Conservation (phyloP, 2,888 invertebrate genomes). For the Macrosoma leucophasiata region DNA sequence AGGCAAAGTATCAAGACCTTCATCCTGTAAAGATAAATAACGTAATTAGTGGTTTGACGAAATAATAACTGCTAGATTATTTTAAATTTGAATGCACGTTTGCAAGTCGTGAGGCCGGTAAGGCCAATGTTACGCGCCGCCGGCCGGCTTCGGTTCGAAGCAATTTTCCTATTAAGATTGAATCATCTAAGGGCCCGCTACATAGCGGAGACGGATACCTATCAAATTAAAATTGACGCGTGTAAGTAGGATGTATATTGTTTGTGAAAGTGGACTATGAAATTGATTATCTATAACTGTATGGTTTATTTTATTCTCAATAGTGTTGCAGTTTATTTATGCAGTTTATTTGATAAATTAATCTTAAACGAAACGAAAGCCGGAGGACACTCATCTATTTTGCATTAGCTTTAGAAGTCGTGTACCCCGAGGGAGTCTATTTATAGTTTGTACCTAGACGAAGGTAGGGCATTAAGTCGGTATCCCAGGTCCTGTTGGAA, state of each 20-base stretch:
- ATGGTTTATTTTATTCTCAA: too few species aligned
- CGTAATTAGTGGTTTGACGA: conserved; percentile 44
- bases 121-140: conserved; percentile 71
- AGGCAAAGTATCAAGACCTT: conserved; percentile 78
- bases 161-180: conserved; percentile 70
- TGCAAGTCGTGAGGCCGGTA: conserved; percentile 59
- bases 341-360: too few species aligned
- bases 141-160: conserved; percentile 45
- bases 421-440: conserved; percentile 47
- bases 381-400: conserved; percentile 14
- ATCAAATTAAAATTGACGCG: conserved; percentile 48
- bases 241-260: conserved; percentile 63
- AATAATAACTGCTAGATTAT: conserved; percentile 37
- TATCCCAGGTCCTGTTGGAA: conserved; percentile 62
- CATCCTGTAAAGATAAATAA: conserved; percentile 74
- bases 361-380: too few species aligned
- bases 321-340: too few species aligned
- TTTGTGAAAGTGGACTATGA: conserved; percentile 50
- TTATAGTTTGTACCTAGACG: conserved; percentile 43
- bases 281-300: too few species aligned
- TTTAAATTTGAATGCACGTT: conserved; percentile 48
- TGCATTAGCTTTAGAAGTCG: conserved; percentile 37
- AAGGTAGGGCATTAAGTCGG: conserved; percentile 58
- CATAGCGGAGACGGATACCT: conserved; percentile 42
- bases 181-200: conserved; percentile 61